These are phyloP conservation scores for Microtus richardsoni DNA, from an alignment of 2,113 vertebrate genomes.

Conservation along the genomic window DNA sequence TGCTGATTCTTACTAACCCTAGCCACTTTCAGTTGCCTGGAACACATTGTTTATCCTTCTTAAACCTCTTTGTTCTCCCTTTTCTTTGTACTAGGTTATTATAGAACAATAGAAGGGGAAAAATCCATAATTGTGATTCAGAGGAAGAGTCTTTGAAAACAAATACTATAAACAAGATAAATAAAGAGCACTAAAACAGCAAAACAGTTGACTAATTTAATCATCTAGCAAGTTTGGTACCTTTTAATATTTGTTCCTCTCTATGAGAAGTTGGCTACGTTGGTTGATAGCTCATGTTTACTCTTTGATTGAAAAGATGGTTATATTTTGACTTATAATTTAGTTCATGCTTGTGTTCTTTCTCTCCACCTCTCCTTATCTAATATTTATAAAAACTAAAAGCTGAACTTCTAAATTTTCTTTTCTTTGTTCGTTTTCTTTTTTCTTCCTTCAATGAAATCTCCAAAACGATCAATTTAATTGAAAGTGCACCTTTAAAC, in stretches of 20 bases:
- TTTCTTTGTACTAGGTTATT: not conserved
- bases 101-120: not conserved
- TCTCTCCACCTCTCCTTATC: not conserved
- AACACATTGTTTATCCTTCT: not conserved
- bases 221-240: not conserved
- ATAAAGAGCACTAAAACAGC: not conserved
- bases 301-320: not conserved
- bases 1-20: not conserved
- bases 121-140: not conserved
- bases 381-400: constrained; percentile 50
- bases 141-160: constrained; percentile 1
- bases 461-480: constrained; percentile 71
- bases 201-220: not conserved
- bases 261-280: not conserved
- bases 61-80: not conserved
- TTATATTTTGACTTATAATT: constrained; percentile 8
- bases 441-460: constrained; percentile 46
- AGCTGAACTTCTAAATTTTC: not conserved
- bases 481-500: constrained; percentile 64
- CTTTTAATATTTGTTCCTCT: not conserved
- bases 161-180: not conserved
- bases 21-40: not conserved
- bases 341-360: not conserved
- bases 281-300: not conserved
- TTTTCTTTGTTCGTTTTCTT: constrained; percentile 27